Evolutionary conservation across 2,888 invertebrate species (phyloP).

Genomic region (Platycnemis pennipes): DNA sequence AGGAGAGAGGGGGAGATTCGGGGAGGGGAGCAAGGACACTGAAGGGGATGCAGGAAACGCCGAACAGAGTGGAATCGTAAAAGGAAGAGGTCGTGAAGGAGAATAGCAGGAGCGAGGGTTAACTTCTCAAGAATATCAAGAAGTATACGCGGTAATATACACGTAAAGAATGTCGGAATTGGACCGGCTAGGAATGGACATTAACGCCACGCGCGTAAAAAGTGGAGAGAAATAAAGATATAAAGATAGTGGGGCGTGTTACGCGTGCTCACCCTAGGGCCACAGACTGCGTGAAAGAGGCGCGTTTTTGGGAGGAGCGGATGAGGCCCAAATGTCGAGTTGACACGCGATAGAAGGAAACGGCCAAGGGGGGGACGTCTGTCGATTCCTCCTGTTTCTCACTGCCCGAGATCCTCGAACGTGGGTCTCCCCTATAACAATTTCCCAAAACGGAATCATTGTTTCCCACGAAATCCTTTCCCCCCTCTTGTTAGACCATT

Average conservation of each 20-base stretch:
- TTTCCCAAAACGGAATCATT: neutral
- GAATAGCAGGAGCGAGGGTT: neutral
- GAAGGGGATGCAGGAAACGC: neutral
- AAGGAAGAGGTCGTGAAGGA: neutral
- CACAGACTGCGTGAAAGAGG: neutral
- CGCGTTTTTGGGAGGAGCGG: neutral
- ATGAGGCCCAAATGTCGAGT: neutral
- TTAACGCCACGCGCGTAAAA: neutral
- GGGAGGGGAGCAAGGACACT: neutral
- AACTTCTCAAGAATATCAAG: neutral
- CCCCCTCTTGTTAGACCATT: neutral
- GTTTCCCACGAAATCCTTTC: neutral
- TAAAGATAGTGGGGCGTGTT: neutral
- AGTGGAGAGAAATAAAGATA: neutral
- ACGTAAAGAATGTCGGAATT: neutral
- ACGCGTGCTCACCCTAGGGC: neutral
- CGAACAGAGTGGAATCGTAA: neutral
- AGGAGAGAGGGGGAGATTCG: neutral
- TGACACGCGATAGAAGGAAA: constrained; percentile 9
- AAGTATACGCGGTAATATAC: neutral
- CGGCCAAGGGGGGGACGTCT: neutral
- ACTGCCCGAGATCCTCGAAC: neutral
- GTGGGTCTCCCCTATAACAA: neutral
- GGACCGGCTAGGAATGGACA: neutral
- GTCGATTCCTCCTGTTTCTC: neutral